Evolutionary conservation across 2,797 vertebrate species (phyloP), one percentile per base, ranked within the genome.

Genomic region (Galaxias olidus): DNA sequence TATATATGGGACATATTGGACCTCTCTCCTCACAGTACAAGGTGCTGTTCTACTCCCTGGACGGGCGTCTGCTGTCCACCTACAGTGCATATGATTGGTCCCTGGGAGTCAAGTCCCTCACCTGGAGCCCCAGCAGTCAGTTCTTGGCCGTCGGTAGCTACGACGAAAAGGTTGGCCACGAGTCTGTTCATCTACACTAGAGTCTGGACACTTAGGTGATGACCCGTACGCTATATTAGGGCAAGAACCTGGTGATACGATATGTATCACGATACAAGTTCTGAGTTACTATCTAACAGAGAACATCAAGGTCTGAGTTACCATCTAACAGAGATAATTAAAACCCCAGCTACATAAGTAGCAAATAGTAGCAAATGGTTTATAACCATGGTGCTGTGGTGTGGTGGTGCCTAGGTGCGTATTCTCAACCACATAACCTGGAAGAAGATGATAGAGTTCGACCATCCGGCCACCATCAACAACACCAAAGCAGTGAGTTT

Each of bases 101-200:
- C 0, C 86, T 99, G 15, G 98, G 98, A 0, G 69, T 99, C 59
- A 99, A 98, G 80, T 91, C 93, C 0, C 76, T 96, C 0, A 73
- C 93, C 52, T 99, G 98, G 98, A 97, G 96, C 68, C 96, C 96
- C 77, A 98, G 95, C 90, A 98, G 97, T 50, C 97, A 99, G 71
- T 96, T 98, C 83, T 88, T 99, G 83, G 96, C 95, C 0, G 80
- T 99, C 1, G 97, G 98, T 61, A 99, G 98, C 88, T 99, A 94
- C 1, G 98, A 99, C 59, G 96, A 96, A 70, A 99, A 98, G 92
- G 98, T 98, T 6, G 15, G 59, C 30, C 30, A 30, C n/a, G 30
- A 3, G 30, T 6, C 30, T 30, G 30, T 30, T 30, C 30, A 30
- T 6, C 2, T 6, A 30, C 6, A 30, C 30, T 30, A 30, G 30